Evolutionary conservation across 2,113 vertebrate species (phyloP), one percentile per base, ranked within the genome.

Genomic region (Myodes glareolus): DNA sequence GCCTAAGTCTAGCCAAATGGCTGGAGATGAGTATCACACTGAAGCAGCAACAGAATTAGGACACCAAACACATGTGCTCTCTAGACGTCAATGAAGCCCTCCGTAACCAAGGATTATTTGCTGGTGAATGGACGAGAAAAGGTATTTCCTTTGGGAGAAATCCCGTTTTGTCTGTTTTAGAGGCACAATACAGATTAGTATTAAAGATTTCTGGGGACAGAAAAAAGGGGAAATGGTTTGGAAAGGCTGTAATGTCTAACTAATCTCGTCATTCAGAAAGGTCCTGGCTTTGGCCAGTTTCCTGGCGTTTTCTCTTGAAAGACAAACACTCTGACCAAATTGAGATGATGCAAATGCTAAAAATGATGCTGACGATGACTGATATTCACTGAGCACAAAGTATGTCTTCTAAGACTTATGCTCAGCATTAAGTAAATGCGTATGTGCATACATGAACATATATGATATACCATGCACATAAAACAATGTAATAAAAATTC

Each of bases 181-280:
- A 94, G 88, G n/a, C 27, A 58, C 52, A 92, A 85, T 84, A 92
- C 65, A 84, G 25, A 21, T 73, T 90, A 29, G 33, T 90, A 75
- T 95, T 88, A 87, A 82, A 88, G 68, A 70, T 94, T 94, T 94
- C 81, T 78, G 75, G 82, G 91, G 81, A 39, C 77, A 90, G 75
- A 95, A 95, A 94, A 78, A 9, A 97, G 31, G 7, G 95, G 77
- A 95, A 94, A 77, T 92, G 78, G 39, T 94, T 94, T 95, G 67
- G 91, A 39, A 94, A 92, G 89, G 81, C 50, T 42, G 19, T 91
- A 39, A 55, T 52, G 33, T 91, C 19, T 67, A 47, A 86, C 27
- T 61, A 42, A 68, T 76, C 36, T 94, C 45, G 5, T 63, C 88
- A 39, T 96, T 94, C 8, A 16, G 17, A 96, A 95, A 84, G 39